These are phyloP conservation scores for Octodonta nipae DNA, from an alignment of 2,888 invertebrate genomes.

Conservation along the genomic window DNA sequence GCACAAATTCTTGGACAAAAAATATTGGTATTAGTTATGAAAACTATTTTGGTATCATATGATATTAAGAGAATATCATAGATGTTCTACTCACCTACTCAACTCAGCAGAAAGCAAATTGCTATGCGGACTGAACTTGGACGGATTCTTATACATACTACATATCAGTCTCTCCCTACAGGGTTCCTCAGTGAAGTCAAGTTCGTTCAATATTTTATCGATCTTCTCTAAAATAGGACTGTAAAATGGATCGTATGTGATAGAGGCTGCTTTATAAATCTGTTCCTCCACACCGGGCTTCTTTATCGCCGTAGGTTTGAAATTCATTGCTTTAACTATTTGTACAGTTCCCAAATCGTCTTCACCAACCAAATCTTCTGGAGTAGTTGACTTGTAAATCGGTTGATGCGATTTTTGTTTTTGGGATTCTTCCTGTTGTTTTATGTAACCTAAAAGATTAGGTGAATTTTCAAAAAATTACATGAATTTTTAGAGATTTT, in stretches of 20 bases:
- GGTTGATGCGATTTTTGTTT: too few species aligned
- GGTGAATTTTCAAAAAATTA: too few species aligned
- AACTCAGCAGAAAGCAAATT: slow-evolving; percentile 76
- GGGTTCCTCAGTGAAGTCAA: slow-evolving; percentile 55
- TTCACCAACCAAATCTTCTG: too few species aligned
- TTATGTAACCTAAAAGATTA: too few species aligned
- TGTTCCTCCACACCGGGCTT: slow-evolving; percentile 13
- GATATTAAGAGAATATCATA: too few species aligned
- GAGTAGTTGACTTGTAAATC: too few species aligned
- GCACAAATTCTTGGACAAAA: too few species aligned
- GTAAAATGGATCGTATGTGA: slow-evolving; percentile 52
- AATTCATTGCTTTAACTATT: background rate
- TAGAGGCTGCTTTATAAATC: slow-evolving; percentile 35
- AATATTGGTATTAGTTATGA: too few species aligned
- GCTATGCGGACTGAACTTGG: slow-evolving; percentile 70
- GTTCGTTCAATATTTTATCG: slow-evolving; percentile 56
- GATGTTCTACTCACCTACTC: slow-evolving; percentile 57
- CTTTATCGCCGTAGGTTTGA: slow-evolving; percentile 8
- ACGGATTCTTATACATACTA: slow-evolving; percentile 71
- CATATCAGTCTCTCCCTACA: slow-evolving; percentile 72
- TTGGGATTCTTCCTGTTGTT: too few species aligned
- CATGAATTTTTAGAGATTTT: too few species aligned
- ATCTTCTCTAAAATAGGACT: slow-evolving; percentile 66
- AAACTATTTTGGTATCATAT: too few species aligned
- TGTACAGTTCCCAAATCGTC: too few species aligned